Evolutionary conservation across 2,888 invertebrate genomes (phyloP).

Genomic region (Balanococcus diminutus): DNA sequence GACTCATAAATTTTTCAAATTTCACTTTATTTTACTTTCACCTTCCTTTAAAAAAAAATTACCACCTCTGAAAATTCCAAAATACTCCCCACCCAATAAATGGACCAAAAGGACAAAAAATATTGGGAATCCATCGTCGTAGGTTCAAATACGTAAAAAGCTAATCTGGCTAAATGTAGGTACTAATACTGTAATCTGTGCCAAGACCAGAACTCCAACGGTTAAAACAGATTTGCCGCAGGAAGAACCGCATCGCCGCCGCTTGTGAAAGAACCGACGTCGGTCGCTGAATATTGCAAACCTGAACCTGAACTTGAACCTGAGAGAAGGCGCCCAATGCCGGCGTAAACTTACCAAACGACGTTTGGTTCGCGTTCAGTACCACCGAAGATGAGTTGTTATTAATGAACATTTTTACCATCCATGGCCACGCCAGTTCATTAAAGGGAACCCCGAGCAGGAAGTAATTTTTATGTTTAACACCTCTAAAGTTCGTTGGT

Average conservation of each 20-base stretch:
- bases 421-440: not conserved
- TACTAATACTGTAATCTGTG: not conserved
- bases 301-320: conserved; percentile 39
- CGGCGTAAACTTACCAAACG: not conserved
- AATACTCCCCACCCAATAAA: not conserved
- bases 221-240: conserved; percentile 3
- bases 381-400: not conserved
- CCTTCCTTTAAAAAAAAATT: not conserved
- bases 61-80: not conserved
- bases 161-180: no score
- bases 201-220: not conserved
- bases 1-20: no score
- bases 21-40: no score
- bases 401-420: not conserved
- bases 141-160: not conserved
- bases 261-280: not conserved
- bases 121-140: not conserved
- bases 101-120: not conserved
- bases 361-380: not conserved
- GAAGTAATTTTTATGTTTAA: not conserved
- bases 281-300: not conserved
- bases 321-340: conserved; percentile 28
- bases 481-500: no score
- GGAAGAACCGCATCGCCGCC: not conserved
- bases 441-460: not conserved